Evolutionary conservation across 2,888 invertebrate species (phyloP), one percentile per base, ranked within the genome.

Genomic region (Hermaeophaga mercurialis): DNA sequence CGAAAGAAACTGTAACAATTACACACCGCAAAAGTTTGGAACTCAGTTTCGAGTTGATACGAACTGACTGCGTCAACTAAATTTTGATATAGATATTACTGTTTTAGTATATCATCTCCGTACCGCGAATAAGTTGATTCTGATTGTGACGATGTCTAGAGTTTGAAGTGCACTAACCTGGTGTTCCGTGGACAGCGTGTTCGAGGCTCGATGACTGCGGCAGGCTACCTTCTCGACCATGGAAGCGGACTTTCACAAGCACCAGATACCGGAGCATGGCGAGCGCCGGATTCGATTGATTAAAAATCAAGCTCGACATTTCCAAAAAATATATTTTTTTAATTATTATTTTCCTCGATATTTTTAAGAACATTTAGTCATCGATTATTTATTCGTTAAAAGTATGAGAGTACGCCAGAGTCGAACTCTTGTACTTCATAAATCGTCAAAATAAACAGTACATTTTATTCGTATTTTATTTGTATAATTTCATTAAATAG

Each of bases 101-200:
- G 31, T 31, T 8, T 31, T 31, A 11, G 4, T 31, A 22, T 22
- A 22, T n/a, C n/a, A 31, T 31, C 31, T 11, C 11, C 12, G 31
- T 31, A 31, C 9, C 3, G 11, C 31, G 39, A 22, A 19, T 12
- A 22, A 11, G 39, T 19, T 39, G 39, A 11, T 39, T 11, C 1
- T 22, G 39, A 39, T 39, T 39, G 39, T 26, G 43, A 24, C 43
- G 43, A 43, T 11, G 43, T 18, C 43, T 43, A 49, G 22, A 50
- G 39, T 41, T 39, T 41, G 67, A 68, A 70, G 75, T 73, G 74
- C 75, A 75, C 75, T 75, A 74, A 75, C 74, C 74, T 71, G 70
- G 64, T 66, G 65, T 61, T 54, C 54, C 48, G 43, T 33, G 50
- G 46, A 33, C 31, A 43, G 11, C 50, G 50, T 50, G 44, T 22